A percentile compares a stretch with the other conserved stretches of the same genome.
Conservation (phyloP, 1,140 invertebrate species). For the Eulimnadia texana region DNA sequence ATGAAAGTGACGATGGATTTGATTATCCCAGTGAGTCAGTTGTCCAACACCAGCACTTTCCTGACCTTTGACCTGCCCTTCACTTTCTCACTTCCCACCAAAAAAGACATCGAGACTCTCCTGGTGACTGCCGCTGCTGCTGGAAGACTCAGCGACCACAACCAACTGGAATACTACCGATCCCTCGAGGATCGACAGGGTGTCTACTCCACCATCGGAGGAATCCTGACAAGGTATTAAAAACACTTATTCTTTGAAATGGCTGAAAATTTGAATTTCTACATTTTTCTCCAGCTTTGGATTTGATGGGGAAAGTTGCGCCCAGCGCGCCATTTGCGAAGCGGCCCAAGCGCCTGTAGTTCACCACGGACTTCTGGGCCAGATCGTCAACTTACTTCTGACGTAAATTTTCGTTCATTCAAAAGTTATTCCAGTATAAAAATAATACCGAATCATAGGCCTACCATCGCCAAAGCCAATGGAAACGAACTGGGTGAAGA, state of each 20-base stretch:
- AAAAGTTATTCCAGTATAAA: too few relatives aligned
- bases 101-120: neutral
- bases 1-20: neutral
- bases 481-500: neutral
- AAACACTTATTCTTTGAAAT: too few relatives aligned
- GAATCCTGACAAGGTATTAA: too few relatives aligned
- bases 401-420: neutral
- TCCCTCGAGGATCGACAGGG: neutral
- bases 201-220: neutral
- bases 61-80: neutral
- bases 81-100: neutral
- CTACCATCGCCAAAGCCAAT: too few relatives aligned
- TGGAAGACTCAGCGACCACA: neutral
- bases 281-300: slow-evolving; percentile 11
- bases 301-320: slow-evolving; percentile 6
- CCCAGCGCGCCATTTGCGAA: slow-evolving; percentile 12
- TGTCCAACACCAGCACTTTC: neutral
- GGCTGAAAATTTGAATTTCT: too few relatives aligned
- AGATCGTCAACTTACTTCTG: slow-evolving; percentile 2
- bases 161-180: neutral
- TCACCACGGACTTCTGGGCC: neutral
- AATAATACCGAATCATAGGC: too few relatives aligned
- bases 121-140: neutral
- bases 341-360: neutral
- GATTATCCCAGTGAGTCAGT: neutral